Base-by-base conservation (phyloP, 2,113 vertebrate genomes). In the Brachyistius frenatus region DNA sequence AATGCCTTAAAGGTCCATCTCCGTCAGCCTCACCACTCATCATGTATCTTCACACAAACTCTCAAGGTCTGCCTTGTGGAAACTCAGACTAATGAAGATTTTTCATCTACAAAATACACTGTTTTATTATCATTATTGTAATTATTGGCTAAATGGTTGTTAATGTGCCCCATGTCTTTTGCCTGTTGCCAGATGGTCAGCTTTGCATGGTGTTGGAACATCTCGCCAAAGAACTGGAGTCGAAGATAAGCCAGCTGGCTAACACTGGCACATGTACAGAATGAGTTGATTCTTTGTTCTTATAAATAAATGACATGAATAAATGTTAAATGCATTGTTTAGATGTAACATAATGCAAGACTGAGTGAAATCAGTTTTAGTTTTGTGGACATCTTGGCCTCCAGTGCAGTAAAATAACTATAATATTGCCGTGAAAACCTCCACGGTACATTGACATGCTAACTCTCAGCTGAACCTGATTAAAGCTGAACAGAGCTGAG, bases 131-230 rank as follows among this genome's bases (percentile, higher is more conserved):
- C n/a, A n/a, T 52, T 23, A 52, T 23, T 46, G 31, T 32, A 0
- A 32, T 46, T 69, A 46, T 44, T 56, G 32, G 46, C 39, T 46
- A 69, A 56, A 46, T 57, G 56, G 16, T 44, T 69, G 39, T 69
- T 56, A 46, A 55, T 5, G 56, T 69, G 3, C 39, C 15, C 31
- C 39, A 46, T 6, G 15, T 55, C 66, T 37, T 55, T 69, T 35
- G 52, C 15, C 55, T 69, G 39, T 32, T 57, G 37, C 66, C 66
- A 69, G 66, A 69, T 69, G 66, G 66, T 57, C 66, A 57, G 66
- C 66, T 46, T 69, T 56, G 39, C 66, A 69, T 69, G 66, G 37
- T 46, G 31, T 69, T 57, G 53, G 37, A 69, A 69, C 66, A 69
- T 69, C 15, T 44, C 1, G 8, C 10, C 30, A 54, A 55, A 53